A percentile compares a stretch with the other conserved stretches of the same genome.
These are phyloP conservation scores for Euspilapteryx auroguttella DNA, from an alignment of 2,888 invertebrate species.

Conservation along the genomic window DNA sequence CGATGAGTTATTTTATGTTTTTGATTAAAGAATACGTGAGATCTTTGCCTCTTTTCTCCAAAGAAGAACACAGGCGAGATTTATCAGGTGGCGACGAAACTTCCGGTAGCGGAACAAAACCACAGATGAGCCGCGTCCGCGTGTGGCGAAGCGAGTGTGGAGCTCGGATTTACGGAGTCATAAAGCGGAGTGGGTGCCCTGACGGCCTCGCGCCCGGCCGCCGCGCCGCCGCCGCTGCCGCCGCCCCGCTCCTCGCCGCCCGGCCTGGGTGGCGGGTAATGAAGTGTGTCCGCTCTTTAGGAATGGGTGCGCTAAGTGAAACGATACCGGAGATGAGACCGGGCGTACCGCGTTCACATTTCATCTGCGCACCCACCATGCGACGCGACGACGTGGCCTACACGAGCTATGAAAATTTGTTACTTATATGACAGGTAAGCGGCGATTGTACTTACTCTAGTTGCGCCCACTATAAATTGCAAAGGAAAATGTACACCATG, in stretches of 20 bases:
- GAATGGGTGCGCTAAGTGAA: constrained; percentile 26
- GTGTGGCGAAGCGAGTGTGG: constrained; percentile 8
- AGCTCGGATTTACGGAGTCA: constrained; percentile 15
- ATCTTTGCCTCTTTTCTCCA: too few species aligned
- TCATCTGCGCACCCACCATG: constrained; percentile 11
- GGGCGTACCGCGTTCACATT: constrained; percentile 20
- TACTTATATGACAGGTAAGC: constrained; percentile 4
- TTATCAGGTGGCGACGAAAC: not conserved
- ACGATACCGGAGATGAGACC: constrained; percentile 39
- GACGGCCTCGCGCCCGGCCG: too few species aligned
- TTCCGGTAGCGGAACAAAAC: constrained; percentile 3
- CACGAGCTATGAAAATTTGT: too few species aligned
- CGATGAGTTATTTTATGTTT: constrained; percentile 3
- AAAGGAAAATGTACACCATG: too few species aligned
- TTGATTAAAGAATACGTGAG: too few species aligned
- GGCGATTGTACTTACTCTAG: too few species aligned
- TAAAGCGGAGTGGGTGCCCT: constrained; percentile 10
- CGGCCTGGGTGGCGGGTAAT: constrained; percentile 14
- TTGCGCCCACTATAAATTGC: too few species aligned
- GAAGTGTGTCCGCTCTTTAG: constrained; percentile 24
- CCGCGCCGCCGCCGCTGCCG: not conserved
- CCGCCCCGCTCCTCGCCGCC: constrained; percentile 6
- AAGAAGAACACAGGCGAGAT: not conserved
- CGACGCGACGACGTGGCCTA: too few species aligned
- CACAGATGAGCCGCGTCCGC: constrained; percentile 10